A percentile compares a stretch with the other conserved stretches of the same genome.
Evolutionary conservation across 30 jellyfish, hydroid and myxozoan species (phyloP).

Genomic region (Catostylus mosaicus): DNA sequence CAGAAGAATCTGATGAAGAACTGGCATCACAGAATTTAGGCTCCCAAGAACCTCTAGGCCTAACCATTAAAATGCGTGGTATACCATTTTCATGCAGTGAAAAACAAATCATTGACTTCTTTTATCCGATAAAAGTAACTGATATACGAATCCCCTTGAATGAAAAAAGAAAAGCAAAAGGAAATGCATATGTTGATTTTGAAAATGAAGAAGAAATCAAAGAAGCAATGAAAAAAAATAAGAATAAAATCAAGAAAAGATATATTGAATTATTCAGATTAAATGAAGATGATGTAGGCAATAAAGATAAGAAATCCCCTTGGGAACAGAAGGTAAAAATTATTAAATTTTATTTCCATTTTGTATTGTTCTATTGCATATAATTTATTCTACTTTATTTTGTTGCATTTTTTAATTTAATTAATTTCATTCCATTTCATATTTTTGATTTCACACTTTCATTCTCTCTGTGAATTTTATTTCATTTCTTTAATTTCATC

Average conservation of each 20-base stretch:
- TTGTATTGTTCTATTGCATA: too few species aligned
- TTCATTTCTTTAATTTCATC: too few species aligned
- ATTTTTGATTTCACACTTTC: too few species aligned
- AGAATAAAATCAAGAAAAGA: constrained; percentile 65
- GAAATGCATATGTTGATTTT: constrained; percentile 96
- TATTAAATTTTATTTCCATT: too few species aligned
- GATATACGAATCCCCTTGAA: constrained; percentile 88
- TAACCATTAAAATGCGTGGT: constrained; percentile 82
- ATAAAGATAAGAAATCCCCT: background rate
- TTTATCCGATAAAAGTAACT: constrained; percentile 64
- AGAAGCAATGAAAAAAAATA: constrained; percentile 73
- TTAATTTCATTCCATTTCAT: too few species aligned
- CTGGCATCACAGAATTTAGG: background rate
- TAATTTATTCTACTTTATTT: too few species aligned
- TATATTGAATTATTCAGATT: constrained; percentile 81
- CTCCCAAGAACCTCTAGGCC: background rate
- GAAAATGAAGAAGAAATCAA: constrained; percentile 50
- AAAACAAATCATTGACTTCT: constrained; percentile 78
- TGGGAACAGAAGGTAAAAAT: constrained; percentile 80
- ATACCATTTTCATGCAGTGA: constrained; percentile 90
- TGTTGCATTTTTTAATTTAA: too few species aligned
- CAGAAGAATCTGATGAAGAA: constrained; percentile 23
- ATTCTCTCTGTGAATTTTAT: too few species aligned
- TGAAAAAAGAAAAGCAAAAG: constrained; percentile 77
- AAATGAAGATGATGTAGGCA: constrained; percentile 16